A percentile compares a stretch with the other conserved stretches of the same genome.
Conservation (phyloP, 1,140 invertebrate species). For the Babylonia areolata region DNA sequence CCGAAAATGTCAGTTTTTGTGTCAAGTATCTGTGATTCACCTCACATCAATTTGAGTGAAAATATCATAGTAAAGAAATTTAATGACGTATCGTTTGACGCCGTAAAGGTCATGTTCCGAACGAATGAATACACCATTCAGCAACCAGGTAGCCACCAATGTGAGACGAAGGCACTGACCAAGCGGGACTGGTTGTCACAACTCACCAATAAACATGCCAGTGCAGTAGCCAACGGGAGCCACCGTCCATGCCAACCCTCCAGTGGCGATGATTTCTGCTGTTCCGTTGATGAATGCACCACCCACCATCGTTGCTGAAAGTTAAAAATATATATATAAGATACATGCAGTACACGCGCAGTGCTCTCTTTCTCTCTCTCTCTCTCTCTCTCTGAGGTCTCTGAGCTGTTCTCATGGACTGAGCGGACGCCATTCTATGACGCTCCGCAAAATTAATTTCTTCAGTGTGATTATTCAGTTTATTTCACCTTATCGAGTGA, state of each 20-base stretch:
- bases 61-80: too few relatives aligned
- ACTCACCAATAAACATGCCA: slow-evolving; percentile 82
- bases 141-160: not conserved
- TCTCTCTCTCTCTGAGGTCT: not conserved
- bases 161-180: not conserved
- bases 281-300: slow-evolving; percentile 98
- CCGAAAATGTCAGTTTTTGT: too few relatives aligned
- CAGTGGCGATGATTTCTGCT: slow-evolving; percentile 92
- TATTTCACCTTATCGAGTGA: too few relatives aligned
- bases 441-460: too few relatives aligned
- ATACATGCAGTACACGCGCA: not conserved
- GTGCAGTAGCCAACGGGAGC: slow-evolving; percentile 96
- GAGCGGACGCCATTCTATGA: too few relatives aligned
- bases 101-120: too few relatives aligned
- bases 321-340: slow-evolving; percentile 11
- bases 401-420: too few relatives aligned
- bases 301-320: slow-evolving; percentile 93
- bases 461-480: too few relatives aligned
- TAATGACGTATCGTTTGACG: too few relatives aligned
- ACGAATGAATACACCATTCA: not conserved
- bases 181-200: not conserved
- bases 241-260: slow-evolving; percentile 94
- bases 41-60: too few relatives aligned
- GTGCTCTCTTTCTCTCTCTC: not conserved
- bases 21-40: too few relatives aligned